Percentiles rank a stretch among this genome's conserved stretches.
Conservation (phyloP, 2,113 vertebrate genomes). For the Anarhynchus alexandrinus region DNA sequence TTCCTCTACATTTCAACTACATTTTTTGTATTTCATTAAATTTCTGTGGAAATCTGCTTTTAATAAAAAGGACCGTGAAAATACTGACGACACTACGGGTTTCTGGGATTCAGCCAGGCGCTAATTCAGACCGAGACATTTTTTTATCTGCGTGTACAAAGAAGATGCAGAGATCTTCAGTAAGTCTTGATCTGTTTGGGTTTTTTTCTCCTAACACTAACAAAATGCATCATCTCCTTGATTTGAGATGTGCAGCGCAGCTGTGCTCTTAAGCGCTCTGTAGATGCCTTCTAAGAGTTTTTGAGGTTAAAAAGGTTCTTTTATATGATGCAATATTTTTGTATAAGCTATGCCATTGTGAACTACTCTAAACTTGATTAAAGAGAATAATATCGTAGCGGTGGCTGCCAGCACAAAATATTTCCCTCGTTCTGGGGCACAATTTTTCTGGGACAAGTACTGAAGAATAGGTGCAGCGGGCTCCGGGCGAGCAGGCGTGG, state of each 20-base stretch:
- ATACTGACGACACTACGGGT: background rate
- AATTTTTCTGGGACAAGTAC: background rate
- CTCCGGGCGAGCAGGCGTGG: background rate
- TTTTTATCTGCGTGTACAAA: background rate
- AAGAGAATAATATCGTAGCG: background rate
- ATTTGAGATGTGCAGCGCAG: background rate
- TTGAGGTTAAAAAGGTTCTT: background rate
- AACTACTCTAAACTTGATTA: background rate
- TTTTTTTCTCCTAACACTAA: background rate
- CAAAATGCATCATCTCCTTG: background rate
- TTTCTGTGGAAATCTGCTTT: background rate
- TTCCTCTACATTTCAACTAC: background rate
- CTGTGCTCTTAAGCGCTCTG: background rate
- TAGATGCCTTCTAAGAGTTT: background rate
- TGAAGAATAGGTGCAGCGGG: background rate
- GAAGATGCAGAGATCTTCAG: background rate
- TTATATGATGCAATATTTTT: background rate
- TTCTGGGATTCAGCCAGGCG: background rate
- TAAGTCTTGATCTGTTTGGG: background rate
- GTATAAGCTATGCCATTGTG: background rate
- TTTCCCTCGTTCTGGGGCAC: background rate
- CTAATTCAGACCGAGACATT: background rate
- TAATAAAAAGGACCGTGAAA: conserved; percentile 15
- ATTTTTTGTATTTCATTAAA: background rate
- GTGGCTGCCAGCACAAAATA: background rate